Evolutionary conservation across 2,113 vertebrate species (phyloP), one percentile per base, ranked within the genome.

Genomic region (Boleophthalmus pectinirostris): DNA sequence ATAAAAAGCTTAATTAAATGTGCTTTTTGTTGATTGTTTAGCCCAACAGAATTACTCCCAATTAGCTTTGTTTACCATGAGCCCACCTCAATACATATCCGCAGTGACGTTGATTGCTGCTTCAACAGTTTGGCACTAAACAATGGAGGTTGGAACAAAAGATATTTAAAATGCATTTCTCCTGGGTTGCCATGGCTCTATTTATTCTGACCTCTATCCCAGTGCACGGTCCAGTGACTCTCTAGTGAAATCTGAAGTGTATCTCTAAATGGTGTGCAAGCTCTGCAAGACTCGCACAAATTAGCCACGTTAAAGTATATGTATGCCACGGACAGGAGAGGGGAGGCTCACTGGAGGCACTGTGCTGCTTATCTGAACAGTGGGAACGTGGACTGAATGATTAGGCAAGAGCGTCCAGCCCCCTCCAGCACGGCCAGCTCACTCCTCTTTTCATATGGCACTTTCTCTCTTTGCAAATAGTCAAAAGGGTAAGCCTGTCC

Each of bases 231-330:
- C 74, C 74, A 67, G 69, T 73, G 76, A 29, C 68, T 82, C 84
- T 89, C 81, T 56, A 68, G 81, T 82, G 83, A 84, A 92, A 89
- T 91, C 87, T 87, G 82, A 89, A 92, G 82, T 90, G 87, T 85
- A 83, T 91, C 88, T 91, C 81, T 90, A 92, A 91, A 91, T 86
- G 84, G 81, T 88, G 87, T 91, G 86, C 88, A 91, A 90, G 83
- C 75, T 81, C 81, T 80, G 84, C 85, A 85, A 88, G 85, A 87
- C 82, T 85, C 68, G 77, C 86, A 80, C 89, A 88, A 92, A 92
- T 94, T 85, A 93, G 86, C 88, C 79, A 85, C 75, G 78, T 85
- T 87, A 89, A 89, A 85, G 82, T 82, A 75, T 85, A 86, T 82
- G 86, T 84, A 79, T 80, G 87, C 80, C 45, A 65, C 78, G 65